Base-by-base conservation (phyloP, 2,113 vertebrate species). In the Vanacampus margaritifer region DNA sequence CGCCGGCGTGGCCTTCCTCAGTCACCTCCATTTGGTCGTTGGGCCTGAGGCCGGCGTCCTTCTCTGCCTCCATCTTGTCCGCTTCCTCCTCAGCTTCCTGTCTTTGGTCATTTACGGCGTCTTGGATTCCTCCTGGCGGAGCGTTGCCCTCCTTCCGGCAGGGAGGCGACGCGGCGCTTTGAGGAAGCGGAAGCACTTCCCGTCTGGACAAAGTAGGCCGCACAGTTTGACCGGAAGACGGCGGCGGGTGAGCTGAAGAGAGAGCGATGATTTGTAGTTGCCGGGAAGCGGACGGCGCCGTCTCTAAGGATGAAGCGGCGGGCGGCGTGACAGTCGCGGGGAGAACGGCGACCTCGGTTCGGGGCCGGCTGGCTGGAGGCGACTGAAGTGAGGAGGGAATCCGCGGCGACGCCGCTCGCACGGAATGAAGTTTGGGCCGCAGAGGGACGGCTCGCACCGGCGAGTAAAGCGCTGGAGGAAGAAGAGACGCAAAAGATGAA, bases 221-320 rank as follows among this genome's bases (percentile, higher is more conserved):
- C 81, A 59, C 0, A 28, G 61, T 1, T 60, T 71, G 74, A 16
- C 81, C 36, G 46, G 69, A 77, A 1, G 82, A 61, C n/a, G 75
- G 65, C 11, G 79, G 37, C 32, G 91, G 88, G 41, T 87, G 79
- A 3, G 84, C 84, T 0, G 91, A 91, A 2, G 90, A 91, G 28
- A 91, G 85, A 1, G 91, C 91, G 17, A 92, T 91, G 76, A 90
- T 92, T 41, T 91, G 83, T 32, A 92, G 90, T 81, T 90, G 91
- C 72, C 89, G 75, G 1, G 91, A 88, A 0, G 91, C 90, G 12
- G 91, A 87, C 0, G 90, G 84, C 12, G 89, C 83, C 14, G 81
- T 78, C 58, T 91, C 66, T 6, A 85, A 80, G 32, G 65, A 75
- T 6, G 76, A 71, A 0, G 81, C 35, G 1, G 76, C 50, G 0